phyloP scores from a whole-genome alignment of 1,140 invertebrate species.

The Hermatobates lingyangjiaoensis region DNA sequence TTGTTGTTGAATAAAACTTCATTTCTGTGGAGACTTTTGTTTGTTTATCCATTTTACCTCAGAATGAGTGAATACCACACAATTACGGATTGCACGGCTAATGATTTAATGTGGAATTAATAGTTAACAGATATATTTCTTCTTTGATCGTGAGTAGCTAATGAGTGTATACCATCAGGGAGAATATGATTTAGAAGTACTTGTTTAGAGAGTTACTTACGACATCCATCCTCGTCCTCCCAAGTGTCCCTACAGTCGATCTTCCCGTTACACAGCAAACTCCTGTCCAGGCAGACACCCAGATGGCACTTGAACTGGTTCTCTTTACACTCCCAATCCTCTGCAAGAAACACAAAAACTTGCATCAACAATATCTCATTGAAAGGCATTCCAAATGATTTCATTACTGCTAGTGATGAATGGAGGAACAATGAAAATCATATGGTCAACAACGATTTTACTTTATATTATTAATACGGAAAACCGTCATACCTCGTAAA shows the following conservation, averaged over 20 bases:
- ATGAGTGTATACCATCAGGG: background rate
- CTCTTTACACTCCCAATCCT: conserved; percentile 12
- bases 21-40: no score
- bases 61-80: no score
- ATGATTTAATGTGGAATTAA: background rate
- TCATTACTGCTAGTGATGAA: no score
- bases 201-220: conserved; percentile 10
- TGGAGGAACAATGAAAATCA: no score
- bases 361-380: background rate
- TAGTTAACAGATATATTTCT: background rate
- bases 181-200: no score
- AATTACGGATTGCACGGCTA: no score
- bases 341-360: conserved; percentile 10
- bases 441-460: no score
- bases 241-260: conserved; percentile 26
- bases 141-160: background rate
- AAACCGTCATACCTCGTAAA: no score
- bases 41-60: no score
- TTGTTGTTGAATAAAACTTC: no score
- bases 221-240: conserved; percentile 25
- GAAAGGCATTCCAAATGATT: background rate
- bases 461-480: no score
- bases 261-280: conserved; percentile 22
- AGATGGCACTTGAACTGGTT: conserved; percentile 21
- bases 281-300: conserved; percentile 21